A percentile compares a stretch with the other conserved stretches of the same genome.
Evolutionary conservation across 1,140 invertebrate species (phyloP).

Genomic region (Drosophila yakuba): DNA sequence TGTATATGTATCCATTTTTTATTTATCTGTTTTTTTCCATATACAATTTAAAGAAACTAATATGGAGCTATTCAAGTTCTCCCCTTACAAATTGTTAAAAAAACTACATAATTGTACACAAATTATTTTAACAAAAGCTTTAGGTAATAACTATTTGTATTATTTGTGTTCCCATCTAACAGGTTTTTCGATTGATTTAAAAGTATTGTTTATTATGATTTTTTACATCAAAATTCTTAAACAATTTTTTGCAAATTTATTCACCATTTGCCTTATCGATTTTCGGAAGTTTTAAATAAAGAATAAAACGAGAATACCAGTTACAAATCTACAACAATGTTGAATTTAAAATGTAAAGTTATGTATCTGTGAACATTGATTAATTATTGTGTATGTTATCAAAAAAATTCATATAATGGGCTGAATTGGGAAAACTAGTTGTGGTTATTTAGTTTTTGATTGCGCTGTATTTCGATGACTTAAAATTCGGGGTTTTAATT

Average conservation of each 20-base stretch:
- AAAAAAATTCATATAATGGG: conserved; percentile 38
- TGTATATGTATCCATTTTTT: conserved; percentile 13
- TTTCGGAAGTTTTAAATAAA: conserved; percentile 31
- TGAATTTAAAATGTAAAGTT: conserved; percentile 3
- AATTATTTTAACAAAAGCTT: conserved; percentile 54
- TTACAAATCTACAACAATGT: conserved; percentile 36
- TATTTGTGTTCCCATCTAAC: conserved; percentile 5
- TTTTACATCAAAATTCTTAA: conserved; percentile 16
- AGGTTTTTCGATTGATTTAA: neutral
- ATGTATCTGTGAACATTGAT: conserved; percentile 11
- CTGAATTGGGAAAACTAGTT: conserved; percentile 10
- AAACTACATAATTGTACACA: conserved; percentile 73
- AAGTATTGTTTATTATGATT: conserved; percentile 10
- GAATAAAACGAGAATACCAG: conserved; percentile 41
- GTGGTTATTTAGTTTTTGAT: conserved; percentile 8
- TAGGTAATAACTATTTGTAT: conserved; percentile 61
- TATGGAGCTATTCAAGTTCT: conserved; percentile 36
- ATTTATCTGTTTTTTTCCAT: conserved; percentile 22
- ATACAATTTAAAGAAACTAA: conserved; percentile 72
- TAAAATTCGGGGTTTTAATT: conserved; percentile 2
- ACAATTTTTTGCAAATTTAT: neutral
- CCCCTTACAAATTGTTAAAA: conserved; percentile 72
- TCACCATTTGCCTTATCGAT: conserved; percentile 12
- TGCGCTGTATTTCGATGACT: conserved; percentile 23
- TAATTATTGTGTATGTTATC: conserved; percentile 16